Evolutionary conservation across 1,140 invertebrate species (phyloP), one percentile per base, ranked within the genome.

Genomic region (Marisa cornuarietis): DNA sequence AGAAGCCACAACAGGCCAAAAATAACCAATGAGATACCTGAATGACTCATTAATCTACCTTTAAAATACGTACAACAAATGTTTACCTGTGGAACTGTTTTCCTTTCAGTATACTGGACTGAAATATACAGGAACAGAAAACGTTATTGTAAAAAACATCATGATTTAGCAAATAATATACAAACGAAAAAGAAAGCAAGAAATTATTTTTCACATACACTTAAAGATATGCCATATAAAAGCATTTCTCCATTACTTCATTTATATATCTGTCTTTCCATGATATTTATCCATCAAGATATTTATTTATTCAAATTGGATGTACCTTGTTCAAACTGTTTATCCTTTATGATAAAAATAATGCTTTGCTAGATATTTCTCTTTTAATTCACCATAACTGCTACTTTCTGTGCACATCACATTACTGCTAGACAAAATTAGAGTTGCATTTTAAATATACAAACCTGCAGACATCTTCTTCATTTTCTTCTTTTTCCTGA

Each of bases 401-500:
- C 24, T 14, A 4, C 0, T 69, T 69, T 22, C 24, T 14, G 1
- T 26, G 20, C 24, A 69, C 22, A 13, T 26, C n/a, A 68, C 22
- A 68, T 68, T 68, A 24, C n/a, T 24, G 31, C 7, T 26, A 6
- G 11, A 42, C 13, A 26, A 68, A 26, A 13, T 1, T 13, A 24
- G 7, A 68, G 13, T 16, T 68, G 1, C 11, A 13, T 13, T 14
- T 71, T 31, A 31, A 5, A n/a, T 22, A 24, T n/a, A 62, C 71
- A 42, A 24, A 76, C 73, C 79, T 76, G 79, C 79, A 68, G 31
- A 61, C 26, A 69, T 49, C 71, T 80, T 80, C 62, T 80, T 66
- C 24, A 75, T 76, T 65, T 80, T 80, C 79, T 69, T 80, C 26
- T 68, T 80, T 73, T 76, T 80, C 42, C 79, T 80, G 66, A 9